Percentiles rank a stretch among this genome's conserved stretches.
Conservation (phyloP, 2,888 invertebrate species). For the Idaea straminata region DNA sequence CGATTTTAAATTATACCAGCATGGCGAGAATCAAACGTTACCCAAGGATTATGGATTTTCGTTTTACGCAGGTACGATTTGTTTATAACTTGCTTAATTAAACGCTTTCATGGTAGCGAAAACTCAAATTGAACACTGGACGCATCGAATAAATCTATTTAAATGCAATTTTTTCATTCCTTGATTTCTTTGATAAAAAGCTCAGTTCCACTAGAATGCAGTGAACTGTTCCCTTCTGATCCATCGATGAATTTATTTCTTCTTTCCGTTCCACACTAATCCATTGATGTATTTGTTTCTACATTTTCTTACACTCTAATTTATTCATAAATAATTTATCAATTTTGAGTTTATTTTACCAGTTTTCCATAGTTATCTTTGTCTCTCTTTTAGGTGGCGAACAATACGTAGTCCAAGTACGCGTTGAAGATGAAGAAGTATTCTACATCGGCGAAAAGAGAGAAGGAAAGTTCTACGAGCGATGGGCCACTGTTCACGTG, state of each 20-base stretch:
- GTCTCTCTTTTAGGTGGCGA: slow-evolving; percentile 60
- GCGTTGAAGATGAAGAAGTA: slow-evolving; percentile 72
- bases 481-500: slow-evolving; percentile 79
- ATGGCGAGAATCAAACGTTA: slow-evolving; percentile 80
- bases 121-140: background rate
- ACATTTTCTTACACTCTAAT: background rate
- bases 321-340: no score
- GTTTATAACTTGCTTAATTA: background rate
- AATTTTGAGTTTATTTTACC: background rate
- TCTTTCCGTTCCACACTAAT: no score
- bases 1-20: slow-evolving; percentile 80
- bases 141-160: no score
- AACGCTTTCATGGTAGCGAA: background rate
- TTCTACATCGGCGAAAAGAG: slow-evolving; percentile 82
- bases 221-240: no score
- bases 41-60: slow-evolving; percentile 82
- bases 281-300: background rate
- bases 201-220: no score
- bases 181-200: no score
- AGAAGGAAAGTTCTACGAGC: slow-evolving; percentile 80
- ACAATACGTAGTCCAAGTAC: slow-evolving; percentile 73
- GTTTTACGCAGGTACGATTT: slow-evolving; percentile 76
- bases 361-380: background rate
- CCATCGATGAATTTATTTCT: no score
- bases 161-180: no score